Base-by-base conservation (phyloP, 2,797 vertebrate genomes). In the Anomalospiza imberbis region DNA sequence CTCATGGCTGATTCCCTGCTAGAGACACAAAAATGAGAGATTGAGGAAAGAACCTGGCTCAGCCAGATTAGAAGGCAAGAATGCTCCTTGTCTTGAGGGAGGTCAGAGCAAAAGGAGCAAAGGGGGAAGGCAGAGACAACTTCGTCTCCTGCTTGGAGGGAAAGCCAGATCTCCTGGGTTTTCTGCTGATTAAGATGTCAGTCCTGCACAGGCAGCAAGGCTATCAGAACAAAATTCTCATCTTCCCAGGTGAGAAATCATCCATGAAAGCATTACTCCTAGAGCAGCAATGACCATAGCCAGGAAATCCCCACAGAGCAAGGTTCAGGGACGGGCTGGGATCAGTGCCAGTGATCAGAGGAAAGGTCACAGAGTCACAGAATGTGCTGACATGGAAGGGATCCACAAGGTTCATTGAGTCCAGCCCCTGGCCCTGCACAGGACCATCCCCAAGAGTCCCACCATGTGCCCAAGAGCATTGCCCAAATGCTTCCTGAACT, bases 311-410 rank as follows among this genome's bases (percentile, higher is more conserved):
- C 19, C 0, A 0, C n/a, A 21, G 47, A 34, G 4, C 1, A 3
- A 58, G 54, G 28, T 34, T 47, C 25, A 54, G 31, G 6, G 7
- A 20, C 12, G 25, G 29, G 6, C 34, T n/a, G 34, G 31, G 24
- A 57, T 34, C 13, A 21, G 38, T 4, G 10, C 0, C 0, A 26
- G 34, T 1, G 2, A 10, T 9, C 7, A 85, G 47, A 4, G 10
- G 51, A 77, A 53, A 55, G 6, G 57, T 19, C 9, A 4, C 21
- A 45, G 20, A 24, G 24, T 16, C 13, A 17, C 36, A n/a, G 85
- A 29, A 50, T 6, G 40, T 29, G 45, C 51, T n/a, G 13, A 21
- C 45, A 4, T 10, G 29, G n/a, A 51, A 66, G 38, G 45, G 13
- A 51, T 6, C 11, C 51, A n/a, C 60, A 38, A 45, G 51, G 45